Base-by-base conservation (phyloP, 2,797 vertebrate species). In the Acrocephalus scirpaceus region DNA sequence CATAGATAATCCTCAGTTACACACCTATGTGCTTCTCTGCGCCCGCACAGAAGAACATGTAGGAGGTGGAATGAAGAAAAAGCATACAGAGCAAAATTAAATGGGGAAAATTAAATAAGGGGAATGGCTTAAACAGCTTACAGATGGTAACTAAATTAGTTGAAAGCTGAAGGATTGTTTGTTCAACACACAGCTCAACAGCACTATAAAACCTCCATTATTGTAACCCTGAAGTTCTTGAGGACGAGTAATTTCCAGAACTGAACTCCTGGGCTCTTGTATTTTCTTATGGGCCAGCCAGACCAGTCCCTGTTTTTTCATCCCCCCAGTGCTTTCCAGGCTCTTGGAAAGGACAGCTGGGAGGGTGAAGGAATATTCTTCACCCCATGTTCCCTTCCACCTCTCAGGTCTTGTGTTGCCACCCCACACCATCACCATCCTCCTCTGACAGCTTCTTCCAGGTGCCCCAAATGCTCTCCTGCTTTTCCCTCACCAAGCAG, bases 141-240 rank as follows among this genome's bases (percentile, higher is more conserved):
- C 94, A 96, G 94, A 87, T 94, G 93, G 86, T 48, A 88, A 92
- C 80, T 92, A 86, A 96, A 95, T 92, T 90, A 93, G 71, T 79
- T 76, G 88, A 88, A 95, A 92, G 64, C 74, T 62, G 45, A 90
- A 87, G 90, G 95, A 95, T 95, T 93, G 67, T 82, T 96, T 96
- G 95, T 91, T 93, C 94, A 95, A 95, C 91, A 94, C 82, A 74
- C 73, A 85, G 83, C 64, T 96, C 94, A 92, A 95, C 85, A 83
- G 93, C 61, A 83, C 5, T 76, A 76, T 95, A 95, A 93, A 96
- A 90, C 47, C 84, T 90, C 71, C 92, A 92, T 79, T 92, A 74
- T 10, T 93, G 81, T 89, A 95, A 94, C 66, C 54, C 86, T 93
- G 95, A 95, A 96, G 90, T 90, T 94, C 42, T 53, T 56, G 77